phyloP scores from a whole-genome alignment of 1,140 invertebrate species.

The Formica exsecta region DNA sequence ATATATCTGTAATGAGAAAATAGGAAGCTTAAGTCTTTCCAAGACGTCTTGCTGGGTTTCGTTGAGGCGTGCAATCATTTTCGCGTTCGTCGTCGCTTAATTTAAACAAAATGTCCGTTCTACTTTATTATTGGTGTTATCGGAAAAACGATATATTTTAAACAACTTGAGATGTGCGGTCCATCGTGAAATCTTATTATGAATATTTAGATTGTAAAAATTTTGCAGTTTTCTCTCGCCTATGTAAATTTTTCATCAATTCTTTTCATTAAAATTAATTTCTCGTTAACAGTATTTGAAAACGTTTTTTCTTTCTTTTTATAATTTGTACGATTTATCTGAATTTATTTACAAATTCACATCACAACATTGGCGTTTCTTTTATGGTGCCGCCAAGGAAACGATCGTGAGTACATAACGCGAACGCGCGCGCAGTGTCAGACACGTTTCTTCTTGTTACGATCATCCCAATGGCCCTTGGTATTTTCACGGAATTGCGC shows the following conservation, averaged over 20 bases:
- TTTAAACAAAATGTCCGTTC: constrained; percentile 19
- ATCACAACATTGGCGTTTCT: background rate
- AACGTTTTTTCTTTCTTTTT: background rate
- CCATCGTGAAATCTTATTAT: background rate
- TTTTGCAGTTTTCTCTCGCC: background rate
- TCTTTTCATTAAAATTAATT: constrained; percentile 8
- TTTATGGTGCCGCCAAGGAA: background rate
- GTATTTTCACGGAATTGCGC: constrained; percentile 1
- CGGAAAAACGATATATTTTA: background rate
- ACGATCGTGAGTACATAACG: background rate
- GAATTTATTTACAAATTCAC: constrained; percentile 25
- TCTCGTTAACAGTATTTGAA: background rate
- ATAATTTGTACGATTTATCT: constrained; percentile 2
- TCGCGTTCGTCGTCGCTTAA: constrained; percentile 13
- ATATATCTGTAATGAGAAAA: background rate
- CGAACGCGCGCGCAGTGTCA: background rate
- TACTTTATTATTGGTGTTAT: background rate
- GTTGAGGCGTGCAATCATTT: background rate
- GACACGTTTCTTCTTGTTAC: constrained; percentile 44
- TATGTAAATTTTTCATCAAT: background rate
- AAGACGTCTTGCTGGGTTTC: background rate
- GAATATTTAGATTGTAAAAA: background rate
- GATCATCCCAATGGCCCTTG: background rate
- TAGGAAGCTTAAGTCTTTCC: background rate
- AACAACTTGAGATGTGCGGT: background rate